Percentiles rank a stretch among this genome's conserved stretches.
Evolutionary conservation across 1,140 invertebrate genomes (phyloP).

Genomic region (Andrena cerasifolii): DNA sequence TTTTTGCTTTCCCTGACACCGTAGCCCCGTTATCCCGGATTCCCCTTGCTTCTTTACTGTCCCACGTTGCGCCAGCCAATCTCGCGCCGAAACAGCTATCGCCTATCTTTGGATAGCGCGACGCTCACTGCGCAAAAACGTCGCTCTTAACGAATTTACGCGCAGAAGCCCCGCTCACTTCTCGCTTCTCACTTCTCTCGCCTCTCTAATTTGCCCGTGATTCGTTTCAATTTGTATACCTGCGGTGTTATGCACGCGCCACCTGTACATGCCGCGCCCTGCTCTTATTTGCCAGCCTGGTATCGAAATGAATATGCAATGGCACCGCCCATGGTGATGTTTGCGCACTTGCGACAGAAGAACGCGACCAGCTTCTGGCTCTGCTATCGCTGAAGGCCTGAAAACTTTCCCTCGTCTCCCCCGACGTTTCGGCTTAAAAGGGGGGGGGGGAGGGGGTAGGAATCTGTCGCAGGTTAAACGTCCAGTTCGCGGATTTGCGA

Average conservation of each 20-base stretch:
- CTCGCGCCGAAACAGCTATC: too few relatives aligned
- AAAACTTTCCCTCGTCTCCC: conserved; percentile 40
- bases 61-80: too few relatives aligned
- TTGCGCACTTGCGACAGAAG: conserved; percentile 34
- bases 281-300: background rate
- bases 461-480: conserved; percentile 50
- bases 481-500: conserved; percentile 30
- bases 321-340: conserved; percentile 4
- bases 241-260: background rate
- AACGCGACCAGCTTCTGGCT: conserved; percentile 11
- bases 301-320: conserved; percentile 23
- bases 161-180: background rate
- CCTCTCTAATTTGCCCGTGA: too few relatives aligned
- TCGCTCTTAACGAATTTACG: too few relatives aligned
- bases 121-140: too few relatives aligned
- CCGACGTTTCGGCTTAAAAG: conserved; percentile 50
- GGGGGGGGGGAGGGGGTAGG: conserved; percentile 32
- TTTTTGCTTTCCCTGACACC: too few relatives aligned
- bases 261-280: background rate
- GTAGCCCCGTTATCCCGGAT: too few relatives aligned
- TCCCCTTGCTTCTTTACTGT: too few relatives aligned
- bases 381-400: conserved; percentile 42
- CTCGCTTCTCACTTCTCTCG: background rate
- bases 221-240: background rate
- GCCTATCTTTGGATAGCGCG: too few relatives aligned